Evolutionary conservation across 2,888 invertebrate species (phyloP), one percentile per base, ranked within the genome.

Genomic region (Morpho deidamia): DNA sequence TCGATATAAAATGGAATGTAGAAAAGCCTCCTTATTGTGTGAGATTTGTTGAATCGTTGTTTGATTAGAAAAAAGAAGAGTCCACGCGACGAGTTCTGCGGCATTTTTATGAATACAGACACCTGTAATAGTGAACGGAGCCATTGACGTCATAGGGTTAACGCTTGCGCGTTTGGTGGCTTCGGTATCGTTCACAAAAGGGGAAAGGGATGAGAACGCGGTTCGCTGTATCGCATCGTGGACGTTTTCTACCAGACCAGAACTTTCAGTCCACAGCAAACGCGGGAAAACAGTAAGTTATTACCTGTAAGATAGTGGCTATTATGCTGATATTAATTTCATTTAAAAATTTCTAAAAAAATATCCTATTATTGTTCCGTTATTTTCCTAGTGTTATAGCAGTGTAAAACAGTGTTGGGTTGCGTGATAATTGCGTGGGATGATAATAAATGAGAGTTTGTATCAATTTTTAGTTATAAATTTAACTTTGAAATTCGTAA

Each of bases 111-210:
- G 62, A 65, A 70, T 69, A 74, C 72, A 72, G 73, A 79, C 78
- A 82, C 84, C 84, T 86, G 84, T 85, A 79, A 78, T 81, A 79
- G 77, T 86, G 86, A 87, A 85, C 78, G 86, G 76, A 82, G 66
- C 77, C 82, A 87, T 88, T 88, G 87, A 88, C 87, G 87, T 88
- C 87, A 88, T 78, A 74, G 72, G 69, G 64, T 66, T 76, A 70
- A 78, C 83, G 84, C 70, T 59, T 75, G 86, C 87, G 86, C 67
- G 46, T 32, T 68, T 32, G 10, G 32, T 58, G 11, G 11, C 12
- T 33, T 62, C 70, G 52, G 71, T 46, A 70, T 68, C 70, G 74
- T 70, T 66, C 60, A 59, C 60, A 41, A 52, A 51, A 53, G 48
- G 53, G 60, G 50, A 39, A 56, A 46, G 58, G 53, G 41, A 11